Base-by-base conservation (phyloP, 2,113 vertebrate species). In the Pelodiscus sinensis region DNA sequence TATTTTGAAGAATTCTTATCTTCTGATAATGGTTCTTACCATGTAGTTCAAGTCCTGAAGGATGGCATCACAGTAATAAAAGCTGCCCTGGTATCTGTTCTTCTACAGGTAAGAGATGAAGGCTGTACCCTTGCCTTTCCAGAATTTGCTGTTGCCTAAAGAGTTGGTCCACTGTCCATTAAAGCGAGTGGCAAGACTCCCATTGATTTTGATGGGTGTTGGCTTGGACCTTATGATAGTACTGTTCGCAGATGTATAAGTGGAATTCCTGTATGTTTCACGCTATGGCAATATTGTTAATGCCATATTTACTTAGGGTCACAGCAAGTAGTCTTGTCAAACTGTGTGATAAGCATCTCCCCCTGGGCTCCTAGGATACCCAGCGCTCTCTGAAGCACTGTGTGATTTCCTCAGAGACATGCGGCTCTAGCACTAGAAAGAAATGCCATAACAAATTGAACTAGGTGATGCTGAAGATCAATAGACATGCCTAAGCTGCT, bases 11-110 rank as follows among this genome's bases (percentile, higher is more conserved):
- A 94, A 73, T 81, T 97, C 27, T 78, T 91, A 21, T 95, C 96
- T 27, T 97, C 97, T 54, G 38, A 50, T 10, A 97, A 97, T 22
- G 97, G 96, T 25, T 97, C 96, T 87, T 94, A 95, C 86, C 96
- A 94, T 31, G 29, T 97, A 9, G 77, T 98, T 54, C 90, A 93
- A 94, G 91, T 95, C 52, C 62, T 91, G 35, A 92, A 86, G 80
- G 89, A 90, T 55, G 98, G 97, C 11, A 65, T 84, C 3, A 87
- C 95, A 21, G 27, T 91, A 24, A 93, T 98, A 91, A 96, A 94
- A 83, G 97, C 96, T 54, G 86, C 93, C 9, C 60, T 97, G 81
- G 68, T 90, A 57, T 95, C 86, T 58, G n/a, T 97, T 57, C 44
- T 95, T 57, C 83, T 83, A n/a, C 75, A 97, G 97, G 97, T 98